Evolutionary conservation across 2,113 vertebrate species (phyloP), one percentile per base, ranked within the genome.

Genomic region (Cricetomys ansorgei): DNA sequence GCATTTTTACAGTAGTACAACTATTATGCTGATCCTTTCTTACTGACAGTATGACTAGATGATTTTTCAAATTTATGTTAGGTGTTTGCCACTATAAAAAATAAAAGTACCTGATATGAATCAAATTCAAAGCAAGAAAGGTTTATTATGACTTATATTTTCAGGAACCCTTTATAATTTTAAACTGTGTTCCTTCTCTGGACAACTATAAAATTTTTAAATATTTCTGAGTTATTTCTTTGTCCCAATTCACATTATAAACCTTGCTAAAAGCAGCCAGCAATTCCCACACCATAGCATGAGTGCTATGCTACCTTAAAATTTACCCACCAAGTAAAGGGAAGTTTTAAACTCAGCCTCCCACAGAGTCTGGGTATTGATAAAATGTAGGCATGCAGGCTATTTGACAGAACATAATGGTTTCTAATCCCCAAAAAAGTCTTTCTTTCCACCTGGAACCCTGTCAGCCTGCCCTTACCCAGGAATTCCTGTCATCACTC

Each of bases 1-100:
- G 29, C 0, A 15, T 89, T 79, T 87, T 88, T 69, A 67, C 13
- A 48, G 27, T 31, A 29, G 11, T 75, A 5, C 3, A 81, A 75
- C 80, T 55, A 17, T 77, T 62, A 55, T 76, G 9, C 48, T 23
- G 21, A 72, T 21, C 48, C 29, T 92, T 93, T 94, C 79, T 94
- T 88, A 64, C 37, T 67, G 65, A 91, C 10, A 5, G 75, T 91
- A 72, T 57, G 67, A 72, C 79, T 84, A 62, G 45, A 59, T 81
- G 4, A 55, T 48, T 37, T 72, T 81, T 67, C n/a, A 75, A 7
- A 23, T 77, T 87, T 87, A 27, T 55, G 7, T 57, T 93, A 21
- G 34, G 40, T 48, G 67, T 48, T 40, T 34, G 15, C 31, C 19
- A 55, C 72, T 43, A n/a, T 34, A 0, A 65, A 48, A 67, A 21